Evolutionary conservation across 2,113 vertebrate species (phyloP).

Genomic region (Equus quagga): DNA sequence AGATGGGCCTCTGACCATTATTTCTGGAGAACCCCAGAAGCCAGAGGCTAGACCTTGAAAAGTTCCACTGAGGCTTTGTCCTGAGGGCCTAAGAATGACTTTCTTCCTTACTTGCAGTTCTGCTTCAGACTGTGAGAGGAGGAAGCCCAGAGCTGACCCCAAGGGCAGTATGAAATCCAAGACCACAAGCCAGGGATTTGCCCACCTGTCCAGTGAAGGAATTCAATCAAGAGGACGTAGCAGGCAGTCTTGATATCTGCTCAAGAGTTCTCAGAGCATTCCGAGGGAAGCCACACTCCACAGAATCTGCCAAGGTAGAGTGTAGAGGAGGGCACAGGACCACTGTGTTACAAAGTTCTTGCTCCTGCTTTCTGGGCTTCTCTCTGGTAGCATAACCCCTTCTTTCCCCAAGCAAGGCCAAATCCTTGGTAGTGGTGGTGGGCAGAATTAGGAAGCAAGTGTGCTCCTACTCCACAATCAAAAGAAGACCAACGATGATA

Average conservation of each 20-base stretch:
- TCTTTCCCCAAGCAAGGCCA: not conserved
- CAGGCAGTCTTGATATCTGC: not conserved
- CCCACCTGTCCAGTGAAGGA: not conserved
- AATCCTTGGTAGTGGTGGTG: not conserved
- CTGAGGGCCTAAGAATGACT: not conserved
- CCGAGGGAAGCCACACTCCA: not conserved
- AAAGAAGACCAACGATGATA: not conserved
- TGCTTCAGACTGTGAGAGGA: not conserved
- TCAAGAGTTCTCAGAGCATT: not conserved
- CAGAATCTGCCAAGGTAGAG: not conserved
- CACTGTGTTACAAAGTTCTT: not conserved
- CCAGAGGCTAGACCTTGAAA: not conserved
- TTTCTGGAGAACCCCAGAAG: not conserved
- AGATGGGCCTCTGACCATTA: not conserved
- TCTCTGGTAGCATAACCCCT: not conserved
- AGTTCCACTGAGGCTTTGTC: not conserved
- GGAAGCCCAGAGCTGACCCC: not conserved
- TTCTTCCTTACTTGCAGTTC: not conserved
- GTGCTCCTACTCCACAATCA: not conserved
- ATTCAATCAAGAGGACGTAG: not conserved
- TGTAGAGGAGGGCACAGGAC: not conserved
- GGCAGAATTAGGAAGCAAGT: not conserved
- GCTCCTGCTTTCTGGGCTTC: not conserved
- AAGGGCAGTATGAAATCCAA: not conserved
- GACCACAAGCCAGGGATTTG: not conserved